phyloP scores from a whole-genome alignment of 1,140 invertebrate genomes.

The Idris sp. region DNA sequence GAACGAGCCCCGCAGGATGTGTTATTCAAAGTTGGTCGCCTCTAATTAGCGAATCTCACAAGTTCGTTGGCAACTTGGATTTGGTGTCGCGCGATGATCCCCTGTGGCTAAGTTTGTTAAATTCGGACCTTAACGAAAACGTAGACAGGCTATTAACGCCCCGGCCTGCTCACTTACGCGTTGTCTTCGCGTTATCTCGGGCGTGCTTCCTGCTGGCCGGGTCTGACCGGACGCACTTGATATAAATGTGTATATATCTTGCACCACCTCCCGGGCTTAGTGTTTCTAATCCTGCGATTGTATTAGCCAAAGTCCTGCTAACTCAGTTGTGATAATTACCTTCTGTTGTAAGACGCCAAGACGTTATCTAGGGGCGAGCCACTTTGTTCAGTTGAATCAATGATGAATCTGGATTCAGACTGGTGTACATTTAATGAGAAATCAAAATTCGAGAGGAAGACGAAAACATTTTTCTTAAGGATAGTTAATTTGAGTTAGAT shows the following conservation, averaged over 20 bases:
- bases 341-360: constrained; percentile 46
- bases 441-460: too few species aligned
- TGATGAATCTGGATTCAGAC: too few species aligned
- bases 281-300: constrained; percentile 66
- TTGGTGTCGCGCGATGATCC: constrained; percentile 52
- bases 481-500: too few species aligned
- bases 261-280: constrained; percentile 65
- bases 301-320: constrained; percentile 56
- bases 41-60: constrained; percentile 77
- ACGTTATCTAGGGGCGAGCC: constrained; percentile 26
- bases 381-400: not conserved
- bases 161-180: constrained; percentile 53
- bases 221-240: constrained; percentile 75
- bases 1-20: constrained; percentile 70
- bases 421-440: too few species aligned
- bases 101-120: constrained; percentile 57
- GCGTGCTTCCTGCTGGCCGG: constrained; percentile 72
- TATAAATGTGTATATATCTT: constrained; percentile 68
- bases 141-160: constrained; percentile 53
- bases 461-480: too few species aligned
- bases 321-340: constrained; percentile 55
- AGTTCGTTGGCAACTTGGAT: constrained; percentile 65
- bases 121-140: constrained; percentile 67
- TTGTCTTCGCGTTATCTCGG: constrained; percentile 69
- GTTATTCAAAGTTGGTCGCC: constrained; percentile 76